These are phyloP conservation scores for Microcebus griseorufus DNA, from an alignment of 2,113 vertebrate species.

Conservation along the genomic window DNA sequence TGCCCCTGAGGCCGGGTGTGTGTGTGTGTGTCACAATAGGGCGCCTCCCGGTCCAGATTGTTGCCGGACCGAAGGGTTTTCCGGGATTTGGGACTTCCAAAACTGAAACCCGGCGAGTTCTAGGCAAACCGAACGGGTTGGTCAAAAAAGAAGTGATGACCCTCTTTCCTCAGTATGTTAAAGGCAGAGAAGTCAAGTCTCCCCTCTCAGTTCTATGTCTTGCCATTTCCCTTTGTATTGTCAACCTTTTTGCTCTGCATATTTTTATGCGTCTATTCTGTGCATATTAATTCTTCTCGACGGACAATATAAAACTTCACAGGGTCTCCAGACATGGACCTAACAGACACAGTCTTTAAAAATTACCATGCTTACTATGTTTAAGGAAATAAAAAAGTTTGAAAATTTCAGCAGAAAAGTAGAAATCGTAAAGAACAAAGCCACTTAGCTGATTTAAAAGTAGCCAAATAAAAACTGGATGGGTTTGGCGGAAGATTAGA, in stretches of 20 bases:
- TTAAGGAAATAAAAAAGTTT: neutral
- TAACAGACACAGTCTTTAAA: neutral
- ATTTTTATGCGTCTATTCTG: neutral
- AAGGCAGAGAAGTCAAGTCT: no score
- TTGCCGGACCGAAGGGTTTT: neutral
- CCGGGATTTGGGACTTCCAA: neutral
- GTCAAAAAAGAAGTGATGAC: neutral
- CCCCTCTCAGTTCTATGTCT: neutral
- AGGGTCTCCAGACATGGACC: neutral
- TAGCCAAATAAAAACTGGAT: neutral
- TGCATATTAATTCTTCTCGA: neutral
- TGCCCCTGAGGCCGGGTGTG: accelerated
- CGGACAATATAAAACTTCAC: neutral
- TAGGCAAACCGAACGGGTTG: neutral
- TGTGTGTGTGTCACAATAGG: no score
- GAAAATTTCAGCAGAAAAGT: neutral
- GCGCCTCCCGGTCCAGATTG: accelerated
- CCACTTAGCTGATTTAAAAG: neutral
- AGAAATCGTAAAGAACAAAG: neutral
- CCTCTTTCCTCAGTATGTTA: neutral
- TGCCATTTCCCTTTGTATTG: neutral
- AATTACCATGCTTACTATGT: neutral
- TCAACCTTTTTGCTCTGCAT: neutral
- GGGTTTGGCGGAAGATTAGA: neutral
- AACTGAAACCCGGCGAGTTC: neutral